Base-by-base conservation (phyloP, 2,888 invertebrate species). In the Lottia scabra region DNA sequence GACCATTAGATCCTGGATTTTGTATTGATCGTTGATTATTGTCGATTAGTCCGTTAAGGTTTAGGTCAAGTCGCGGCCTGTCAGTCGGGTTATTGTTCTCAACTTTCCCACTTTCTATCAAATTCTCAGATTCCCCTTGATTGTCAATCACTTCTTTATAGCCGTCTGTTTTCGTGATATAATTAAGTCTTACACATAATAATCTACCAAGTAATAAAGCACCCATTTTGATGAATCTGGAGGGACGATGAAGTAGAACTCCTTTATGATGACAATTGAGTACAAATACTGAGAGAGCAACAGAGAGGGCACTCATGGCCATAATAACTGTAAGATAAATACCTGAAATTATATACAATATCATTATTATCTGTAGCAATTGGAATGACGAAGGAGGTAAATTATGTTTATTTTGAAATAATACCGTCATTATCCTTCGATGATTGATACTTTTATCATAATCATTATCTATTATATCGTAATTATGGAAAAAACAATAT, bases 281-380 rank as follows among this genome's bases (percentile, higher is more conserved):
- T 6, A 91, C 89, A 73, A 89, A 84, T 62, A 90, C 90, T 13
- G 90, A 89, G 67, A 90, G 83, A 5, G 88, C 84, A 16, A 90
- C 89, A 13, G 89, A 89, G 15, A 89, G 73, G 5, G 89, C 90
- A 27, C 90, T 89, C 82, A 90, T 88, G 23, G 87, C 88, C 90
- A 91, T 90, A 44, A 89, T 89, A 23, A 89, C 84, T 19, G 89
- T 90, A 64, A 90, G 82, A 78, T 90, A 90, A 67, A 90, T 88
- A 26, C 89, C 90, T 89, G 83, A 27, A 81, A 82, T 63, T 63
- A n/a, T 67, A 63, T 63, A 38, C 38, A 38, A 69, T 45, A 62
- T 10, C 38, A 38, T 38, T 38, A 38, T 8, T 38, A 38, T 38
- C 38, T 10, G 10, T 38, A 6, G 38, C 38, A 38, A 8, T 38